Conservation (phyloP, 2,797 vertebrate genomes). For the Ctenochaetus hawaiiensis region DNA sequence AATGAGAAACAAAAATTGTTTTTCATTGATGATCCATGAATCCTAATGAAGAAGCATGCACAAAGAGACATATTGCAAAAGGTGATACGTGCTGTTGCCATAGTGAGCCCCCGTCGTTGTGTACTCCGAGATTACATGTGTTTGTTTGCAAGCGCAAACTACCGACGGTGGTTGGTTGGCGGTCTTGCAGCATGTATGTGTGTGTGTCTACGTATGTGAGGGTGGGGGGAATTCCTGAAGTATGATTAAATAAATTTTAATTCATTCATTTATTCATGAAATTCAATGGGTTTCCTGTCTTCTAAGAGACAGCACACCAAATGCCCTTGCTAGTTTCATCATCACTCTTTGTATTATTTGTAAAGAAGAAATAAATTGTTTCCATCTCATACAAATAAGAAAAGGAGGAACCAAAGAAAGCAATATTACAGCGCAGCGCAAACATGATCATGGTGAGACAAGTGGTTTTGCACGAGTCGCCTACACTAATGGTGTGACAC, state of each 20-base stretch:
- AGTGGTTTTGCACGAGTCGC: conserved; percentile 77
- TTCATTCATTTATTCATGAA: conserved; percentile 88
- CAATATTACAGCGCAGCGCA: conserved; percentile 69
- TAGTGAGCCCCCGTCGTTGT: conserved; percentile 68
- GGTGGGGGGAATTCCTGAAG: conserved; percentile 73
- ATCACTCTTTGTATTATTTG: conserved; percentile 82
- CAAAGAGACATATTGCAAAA: conserved; percentile 73
- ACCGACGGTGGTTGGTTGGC: conserved; percentile 70
- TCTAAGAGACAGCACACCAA: conserved; percentile 78
- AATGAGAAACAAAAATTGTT: conserved; percentile 78
- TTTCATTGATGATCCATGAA: conserved; percentile 80
- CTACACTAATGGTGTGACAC: conserved; percentile 75
- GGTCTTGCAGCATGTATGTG: conserved; percentile 43
- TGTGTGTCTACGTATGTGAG: conserved; percentile 8
- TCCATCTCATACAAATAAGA: conserved; percentile 75
- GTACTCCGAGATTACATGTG: conserved; percentile 74
- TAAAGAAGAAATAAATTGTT: conserved; percentile 83
- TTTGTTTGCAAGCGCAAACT: conserved; percentile 77
- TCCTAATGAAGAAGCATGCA: conserved; percentile 81
- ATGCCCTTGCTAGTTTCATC: conserved; percentile 82
- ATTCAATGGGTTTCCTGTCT: conserved; percentile 82
- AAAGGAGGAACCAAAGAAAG: conserved; percentile 75
- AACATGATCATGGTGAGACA: conserved; percentile 73
- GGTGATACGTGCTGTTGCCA: conserved; percentile 79
- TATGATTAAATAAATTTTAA: conserved; percentile 87